phyloP scores from a whole-genome alignment of 1,140 invertebrate species.

The Drosophila quadrilineata region DNA sequence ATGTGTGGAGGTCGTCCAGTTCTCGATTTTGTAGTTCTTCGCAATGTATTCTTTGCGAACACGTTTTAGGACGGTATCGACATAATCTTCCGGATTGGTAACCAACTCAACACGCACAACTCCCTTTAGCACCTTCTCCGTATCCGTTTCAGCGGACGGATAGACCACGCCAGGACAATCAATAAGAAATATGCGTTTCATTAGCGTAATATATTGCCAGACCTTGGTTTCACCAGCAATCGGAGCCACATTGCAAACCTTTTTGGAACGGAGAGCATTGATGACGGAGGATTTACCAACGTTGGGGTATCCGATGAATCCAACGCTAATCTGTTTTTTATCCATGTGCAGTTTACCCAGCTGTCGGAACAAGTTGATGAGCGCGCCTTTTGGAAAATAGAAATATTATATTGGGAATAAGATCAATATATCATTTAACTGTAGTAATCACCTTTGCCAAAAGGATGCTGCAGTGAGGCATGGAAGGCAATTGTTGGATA shows the following conservation, averaged over 20 bases:
- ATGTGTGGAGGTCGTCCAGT: constrained; percentile 91
- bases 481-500: constrained; percentile 99
- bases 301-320: constrained; percentile 99
- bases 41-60: constrained; percentile 94
- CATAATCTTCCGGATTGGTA: constrained; percentile 97
- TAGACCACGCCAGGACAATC: constrained; percentile 99
- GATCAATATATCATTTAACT: background rate
- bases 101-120: constrained; percentile 98
- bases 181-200: constrained; percentile 98
- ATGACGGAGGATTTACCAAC: constrained; percentile 99
- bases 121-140: constrained; percentile 97
- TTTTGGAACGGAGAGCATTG: constrained; percentile 96
- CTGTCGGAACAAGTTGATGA: constrained; percentile 98
- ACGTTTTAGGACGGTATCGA: constrained; percentile 91
- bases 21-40: constrained; percentile 94
- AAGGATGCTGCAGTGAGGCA: constrained; percentile 98
- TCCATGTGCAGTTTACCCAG: constrained; percentile 97
- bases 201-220: constrained; percentile 99
- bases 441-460: constrained; percentile 91
- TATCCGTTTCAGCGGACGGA: constrained; percentile 94
- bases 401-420: background rate
- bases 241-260: constrained; percentile 99
- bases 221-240: constrained; percentile 99
- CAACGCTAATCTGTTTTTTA: constrained; percentile 99
- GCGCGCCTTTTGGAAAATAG: constrained; percentile 87